phyloP scores from a whole-genome alignment of 2,797 vertebrate genomes.

The Etheostoma perlongum region DNA sequence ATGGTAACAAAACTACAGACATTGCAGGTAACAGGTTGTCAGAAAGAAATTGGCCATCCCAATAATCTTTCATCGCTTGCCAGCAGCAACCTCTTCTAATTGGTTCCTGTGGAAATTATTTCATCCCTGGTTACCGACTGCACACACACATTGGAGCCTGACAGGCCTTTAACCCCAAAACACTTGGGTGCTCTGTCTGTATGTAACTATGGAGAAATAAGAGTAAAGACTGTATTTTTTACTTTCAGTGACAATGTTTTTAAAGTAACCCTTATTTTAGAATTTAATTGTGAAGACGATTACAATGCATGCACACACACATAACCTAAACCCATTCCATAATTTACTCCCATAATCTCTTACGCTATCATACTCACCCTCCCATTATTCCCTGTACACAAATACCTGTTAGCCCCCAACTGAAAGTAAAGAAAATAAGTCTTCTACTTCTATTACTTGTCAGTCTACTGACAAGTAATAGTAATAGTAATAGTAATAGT shows the following conservation, averaged over 20 bases:
- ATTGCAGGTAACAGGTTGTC: conserved; percentile 59
- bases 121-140: conserved; percentile 66
- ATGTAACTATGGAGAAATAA: conserved; percentile 26
- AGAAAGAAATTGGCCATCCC: conserved; percentile 57
- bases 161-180: conserved; percentile 75
- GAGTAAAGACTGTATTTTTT: conserved; percentile 19
- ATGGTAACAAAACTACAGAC: conserved; percentile 44
- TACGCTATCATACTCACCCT: not conserved
- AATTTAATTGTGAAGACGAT: not conserved
- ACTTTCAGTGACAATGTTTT: conserved; percentile 4
- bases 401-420: conserved; percentile 5
- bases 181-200: conserved; percentile 59
- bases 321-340: not conserved
- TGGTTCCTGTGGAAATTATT: conserved; percentile 84
- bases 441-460: too few relatives aligned
- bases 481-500: too few relatives aligned
- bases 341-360: conserved; percentile 6
- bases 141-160: conserved; percentile 61
- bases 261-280: conserved; percentile 15
- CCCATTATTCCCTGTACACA: conserved; percentile 16
- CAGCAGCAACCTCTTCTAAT: conserved; percentile 76
- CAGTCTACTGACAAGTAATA: too few relatives aligned
- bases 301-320: not conserved
- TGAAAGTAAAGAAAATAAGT: not conserved
- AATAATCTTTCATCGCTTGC: conserved; percentile 73